Evolutionary conservation across 2,113 vertebrate genomes (phyloP), one percentile per base, ranked within the genome.

Genomic region (Protobothrops mucrosquamatus): DNA sequence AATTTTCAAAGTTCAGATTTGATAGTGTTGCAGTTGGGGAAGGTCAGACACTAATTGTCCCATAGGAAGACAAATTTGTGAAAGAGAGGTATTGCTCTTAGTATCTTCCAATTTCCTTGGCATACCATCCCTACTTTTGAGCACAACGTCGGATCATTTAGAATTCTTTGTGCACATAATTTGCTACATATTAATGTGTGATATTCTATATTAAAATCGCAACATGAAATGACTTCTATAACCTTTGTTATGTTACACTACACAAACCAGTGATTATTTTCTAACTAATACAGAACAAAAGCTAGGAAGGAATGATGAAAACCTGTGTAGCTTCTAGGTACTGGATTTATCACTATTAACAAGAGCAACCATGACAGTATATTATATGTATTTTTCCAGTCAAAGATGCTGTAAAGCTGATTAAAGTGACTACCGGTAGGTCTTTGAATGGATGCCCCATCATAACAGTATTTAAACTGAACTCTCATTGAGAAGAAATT

Each of bases 401-500:
- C 95, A 0, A 92, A 95, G 91, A 90, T 90, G 93, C 52, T 95
- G 92, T 95, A 96, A 96, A 89, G 91, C 89, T 92, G 39, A 94
- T 94, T 95, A 94, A 95, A 96, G 91, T 94, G 94, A 91, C 92
- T 48, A n/a, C n/a, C n/a, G n/a, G n/a, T n/a, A 95, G 95, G 95
- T 94, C 96, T 94, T 97, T 97, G 96, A 96, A 97, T 96, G 95
- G 94, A 95, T 97, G 95, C 96, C 96, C 95, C 91, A 0, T 95
- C 95, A 92, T 97, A 96, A 96, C 97, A 96, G 95, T 89, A 96
- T 95, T 95, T 93, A 94, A 97, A 96, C 95, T 97, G 96, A 95
- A 95, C 90, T 94, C 95, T 97, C 96, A 97, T 96, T 51, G 57
- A 96, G 96, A 96, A 97, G 96, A 97, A 97, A 97, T 97, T 92